These are phyloP conservation scores for Phalangium opilio DNA, from an alignment of 2,888 invertebrate species.

Conservation along the genomic window DNA sequence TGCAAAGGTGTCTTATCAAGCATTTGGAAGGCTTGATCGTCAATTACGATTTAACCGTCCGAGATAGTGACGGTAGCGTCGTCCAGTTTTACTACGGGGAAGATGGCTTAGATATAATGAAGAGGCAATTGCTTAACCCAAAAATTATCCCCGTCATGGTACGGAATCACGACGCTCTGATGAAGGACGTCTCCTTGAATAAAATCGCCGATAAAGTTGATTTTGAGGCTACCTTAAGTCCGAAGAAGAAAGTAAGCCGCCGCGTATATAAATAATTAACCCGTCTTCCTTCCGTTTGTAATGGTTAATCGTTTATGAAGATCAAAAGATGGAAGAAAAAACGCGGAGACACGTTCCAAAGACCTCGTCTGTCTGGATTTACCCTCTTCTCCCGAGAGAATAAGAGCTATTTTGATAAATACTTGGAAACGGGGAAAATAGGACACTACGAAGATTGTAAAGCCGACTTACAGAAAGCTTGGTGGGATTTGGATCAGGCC, in stretches of 20 bases:
- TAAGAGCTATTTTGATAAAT: too few species aligned
- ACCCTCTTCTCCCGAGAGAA: too few species aligned
- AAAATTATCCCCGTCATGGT: conserved; percentile 63
- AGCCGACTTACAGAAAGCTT: too few species aligned
- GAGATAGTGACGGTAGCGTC: conserved; percentile 83
- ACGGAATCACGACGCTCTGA: conserved; percentile 55
- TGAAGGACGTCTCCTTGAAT: conserved; percentile 42
- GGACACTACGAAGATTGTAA: too few species aligned
- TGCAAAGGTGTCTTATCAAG: conserved; percentile 92
- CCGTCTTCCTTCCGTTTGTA: conserved; percentile 4
- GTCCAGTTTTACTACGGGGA: conserved; percentile 82
- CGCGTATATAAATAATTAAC: too few species aligned
- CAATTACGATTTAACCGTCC: conserved; percentile 83
- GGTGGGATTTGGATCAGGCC: too few species aligned
- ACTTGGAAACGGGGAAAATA: too few species aligned
- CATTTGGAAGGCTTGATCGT: conserved; percentile 91
- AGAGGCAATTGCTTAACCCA: conserved; percentile 62
- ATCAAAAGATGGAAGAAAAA: too few species aligned
- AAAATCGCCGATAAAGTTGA: conserved; percentile 42
- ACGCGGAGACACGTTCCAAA: too few species aligned
- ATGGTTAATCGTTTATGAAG: not conserved
- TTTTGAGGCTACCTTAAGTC: conserved; percentile 38
- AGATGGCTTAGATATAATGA: conserved; percentile 55
- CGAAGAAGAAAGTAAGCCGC: conserved; percentile 40
- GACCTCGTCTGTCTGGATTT: too few species aligned